phyloP scores from a whole-genome alignment of 1,140 invertebrate species.

The Drosophila rhopaloa region DNA sequence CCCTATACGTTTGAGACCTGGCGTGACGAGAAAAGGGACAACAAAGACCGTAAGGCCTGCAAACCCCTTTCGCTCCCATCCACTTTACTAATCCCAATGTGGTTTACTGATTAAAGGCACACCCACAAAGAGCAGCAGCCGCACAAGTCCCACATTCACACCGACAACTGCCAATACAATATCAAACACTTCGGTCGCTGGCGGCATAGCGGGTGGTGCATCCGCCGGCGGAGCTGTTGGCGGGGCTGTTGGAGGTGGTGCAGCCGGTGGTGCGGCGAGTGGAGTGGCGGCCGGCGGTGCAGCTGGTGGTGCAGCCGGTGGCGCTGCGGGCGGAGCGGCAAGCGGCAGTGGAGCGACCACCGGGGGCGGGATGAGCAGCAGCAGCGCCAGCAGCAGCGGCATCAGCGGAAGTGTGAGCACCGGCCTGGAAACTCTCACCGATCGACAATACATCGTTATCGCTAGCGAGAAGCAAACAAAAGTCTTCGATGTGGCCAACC shows the following conservation, averaged over 20 bases:
- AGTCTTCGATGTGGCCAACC: constrained; percentile 96
- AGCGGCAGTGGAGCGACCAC: constrained; percentile 75
- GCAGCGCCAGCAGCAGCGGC: constrained; percentile 79
- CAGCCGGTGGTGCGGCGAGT: constrained; percentile 21
- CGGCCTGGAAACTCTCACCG: constrained; percentile 86
- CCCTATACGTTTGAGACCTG: constrained; percentile 94
- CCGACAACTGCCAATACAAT: constrained; percentile 84
- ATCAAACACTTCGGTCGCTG: constrained; percentile 75
- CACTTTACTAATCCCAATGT: neutral
- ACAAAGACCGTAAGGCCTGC: constrained; percentile 87
- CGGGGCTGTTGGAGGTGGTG: constrained; percentile 11
- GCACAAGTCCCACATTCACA: constrained; percentile 83
- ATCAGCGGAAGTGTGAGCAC: constrained; percentile 84
- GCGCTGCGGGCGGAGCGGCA: constrained; percentile 5
- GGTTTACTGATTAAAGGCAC: constrained; percentile 44
- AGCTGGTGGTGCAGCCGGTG: constrained; percentile 40
- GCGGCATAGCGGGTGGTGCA: constrained; percentile 74
- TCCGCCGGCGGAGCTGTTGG: constrained; percentile 61
- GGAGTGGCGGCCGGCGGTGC: constrained; percentile 28
- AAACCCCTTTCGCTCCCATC: constrained; percentile 34
- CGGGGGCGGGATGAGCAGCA: constrained; percentile 51
- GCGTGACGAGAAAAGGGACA: constrained; percentile 92
- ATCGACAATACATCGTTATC: constrained; percentile 96
- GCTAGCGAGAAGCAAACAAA: constrained; percentile 97
- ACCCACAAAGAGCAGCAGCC: constrained; percentile 81